Evolutionary conservation across 2,113 vertebrate genomes (phyloP).

Genomic region (Pituophis catenifer): DNA sequence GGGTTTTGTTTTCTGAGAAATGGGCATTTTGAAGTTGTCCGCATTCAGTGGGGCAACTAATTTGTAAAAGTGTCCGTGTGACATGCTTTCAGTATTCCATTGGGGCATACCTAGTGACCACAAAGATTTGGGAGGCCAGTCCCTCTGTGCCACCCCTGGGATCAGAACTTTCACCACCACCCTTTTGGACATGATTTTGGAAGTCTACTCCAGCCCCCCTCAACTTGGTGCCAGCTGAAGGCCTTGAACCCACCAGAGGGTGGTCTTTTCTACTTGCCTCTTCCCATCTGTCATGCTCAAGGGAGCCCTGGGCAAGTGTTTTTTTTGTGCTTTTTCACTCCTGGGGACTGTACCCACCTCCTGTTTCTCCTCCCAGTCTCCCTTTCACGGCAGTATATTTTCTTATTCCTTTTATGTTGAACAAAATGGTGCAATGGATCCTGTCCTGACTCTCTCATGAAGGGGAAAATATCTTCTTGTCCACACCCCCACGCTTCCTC

Average conservation of each 20-base stretch:
- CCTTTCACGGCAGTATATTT: background rate
- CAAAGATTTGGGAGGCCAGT: background rate
- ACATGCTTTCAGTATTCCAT: background rate
- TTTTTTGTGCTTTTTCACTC: background rate
- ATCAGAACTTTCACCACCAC: background rate
- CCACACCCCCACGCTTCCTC: background rate
- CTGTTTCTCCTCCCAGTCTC: background rate
- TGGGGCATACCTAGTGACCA: background rate
- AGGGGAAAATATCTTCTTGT: background rate
- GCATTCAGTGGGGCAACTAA: background rate
- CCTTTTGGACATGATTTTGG: background rate
- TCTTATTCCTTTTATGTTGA: background rate
- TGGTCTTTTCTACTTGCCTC: background rate
- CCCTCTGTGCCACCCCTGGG: background rate
- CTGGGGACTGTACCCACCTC: background rate
- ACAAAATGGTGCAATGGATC: background rate
- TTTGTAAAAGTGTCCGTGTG: background rate
- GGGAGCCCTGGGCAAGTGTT: background rate
- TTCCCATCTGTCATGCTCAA: background rate
- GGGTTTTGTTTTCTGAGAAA: background rate
- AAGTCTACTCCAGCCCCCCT: background rate
- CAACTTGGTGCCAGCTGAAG: background rate
- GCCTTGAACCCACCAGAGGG: background rate
- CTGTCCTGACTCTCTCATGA: background rate
- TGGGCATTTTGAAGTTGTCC: background rate